Percentiles rank a stretch among this genome's conserved stretches.
phyloP scores from a whole-genome alignment of 2,888 invertebrate genomes.

The Latrodectus hesperus region DNA sequence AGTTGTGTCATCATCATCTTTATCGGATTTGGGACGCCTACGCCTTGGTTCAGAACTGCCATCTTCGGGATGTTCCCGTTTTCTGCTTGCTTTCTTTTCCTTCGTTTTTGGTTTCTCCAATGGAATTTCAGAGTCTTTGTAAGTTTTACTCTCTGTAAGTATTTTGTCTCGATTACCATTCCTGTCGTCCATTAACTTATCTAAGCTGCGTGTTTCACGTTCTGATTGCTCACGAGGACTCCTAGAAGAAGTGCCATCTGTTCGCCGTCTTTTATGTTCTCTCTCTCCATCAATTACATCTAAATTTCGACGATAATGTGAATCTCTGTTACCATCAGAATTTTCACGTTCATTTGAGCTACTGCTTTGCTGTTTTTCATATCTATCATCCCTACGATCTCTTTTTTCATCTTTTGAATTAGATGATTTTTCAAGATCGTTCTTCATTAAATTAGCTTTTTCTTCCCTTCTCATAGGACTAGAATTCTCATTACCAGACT shows the following conservation, averaged over 20 bases:
- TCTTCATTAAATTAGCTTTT: background rate
- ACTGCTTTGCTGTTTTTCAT: conserved; percentile 16
- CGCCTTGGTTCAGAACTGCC: conserved; percentile 23
- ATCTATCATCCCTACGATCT: conserved; percentile 14
- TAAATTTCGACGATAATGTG: conserved; percentile 24
- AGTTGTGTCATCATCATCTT: conserved; percentile 33
- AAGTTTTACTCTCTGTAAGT: conserved; percentile 22
- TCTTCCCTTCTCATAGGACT: conserved; percentile 39
- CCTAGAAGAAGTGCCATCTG: conserved; percentile 48
- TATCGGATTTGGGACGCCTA: conserved; percentile 33
- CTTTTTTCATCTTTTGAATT: conserved; percentile 38
- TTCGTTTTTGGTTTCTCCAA: conserved; percentile 34
- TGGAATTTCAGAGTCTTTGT: conserved; percentile 20
- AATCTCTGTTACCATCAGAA: conserved; percentile 20
- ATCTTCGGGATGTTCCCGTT: conserved; percentile 52
- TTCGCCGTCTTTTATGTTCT: conserved; percentile 57
- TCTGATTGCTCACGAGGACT: conserved; percentile 49
- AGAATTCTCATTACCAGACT: conserved; percentile 18
- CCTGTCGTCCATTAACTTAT: conserved; percentile 44
- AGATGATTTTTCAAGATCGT: conserved; percentile 22
- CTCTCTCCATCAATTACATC: conserved; percentile 38
- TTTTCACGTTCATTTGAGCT: conserved; percentile 30
- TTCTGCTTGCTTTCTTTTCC: conserved; percentile 57
- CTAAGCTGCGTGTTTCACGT: conserved; percentile 21
- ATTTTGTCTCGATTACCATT: conserved; percentile 40